phyloP scores from a whole-genome alignment of 2,113 vertebrate species.

The Microtus montanus region DNA sequence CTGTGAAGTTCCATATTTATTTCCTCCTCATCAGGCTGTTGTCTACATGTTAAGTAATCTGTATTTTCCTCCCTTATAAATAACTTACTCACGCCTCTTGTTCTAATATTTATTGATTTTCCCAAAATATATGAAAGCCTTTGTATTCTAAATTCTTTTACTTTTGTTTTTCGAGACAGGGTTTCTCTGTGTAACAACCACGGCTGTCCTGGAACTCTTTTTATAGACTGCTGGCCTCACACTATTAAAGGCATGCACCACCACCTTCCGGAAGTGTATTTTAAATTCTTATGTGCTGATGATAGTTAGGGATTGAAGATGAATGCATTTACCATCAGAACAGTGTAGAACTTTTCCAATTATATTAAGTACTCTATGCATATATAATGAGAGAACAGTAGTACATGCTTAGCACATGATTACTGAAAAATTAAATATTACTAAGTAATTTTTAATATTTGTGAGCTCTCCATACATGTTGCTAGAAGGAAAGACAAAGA shows the following conservation, averaged over 20 bases:
- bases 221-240: too few species aligned
- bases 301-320: background rate
- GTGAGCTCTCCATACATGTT: background rate
- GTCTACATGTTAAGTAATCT: background rate
- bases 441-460: background rate
- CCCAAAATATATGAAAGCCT: background rate
- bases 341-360: background rate
- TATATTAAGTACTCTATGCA: too few species aligned
- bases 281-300: background rate
- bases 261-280: rapidly evolving
- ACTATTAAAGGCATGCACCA: too few species aligned
- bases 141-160: background rate
- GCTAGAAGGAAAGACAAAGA: background rate
- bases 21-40: background rate
- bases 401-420: background rate
- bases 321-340: background rate
- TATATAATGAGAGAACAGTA: too few species aligned
- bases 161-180: background rate
- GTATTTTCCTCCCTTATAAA: background rate
- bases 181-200: background rate
- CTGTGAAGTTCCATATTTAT: conserved; percentile 35
- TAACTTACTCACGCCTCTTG: conserved; percentile 33
- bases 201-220: too few species aligned
- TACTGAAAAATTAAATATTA: background rate
- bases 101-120: background rate